A percentile compares a stretch with the other conserved stretches of the same genome.
Evolutionary conservation across 1,140 invertebrate species (phyloP).

Genomic region (Protaetia brevitarsis): DNA sequence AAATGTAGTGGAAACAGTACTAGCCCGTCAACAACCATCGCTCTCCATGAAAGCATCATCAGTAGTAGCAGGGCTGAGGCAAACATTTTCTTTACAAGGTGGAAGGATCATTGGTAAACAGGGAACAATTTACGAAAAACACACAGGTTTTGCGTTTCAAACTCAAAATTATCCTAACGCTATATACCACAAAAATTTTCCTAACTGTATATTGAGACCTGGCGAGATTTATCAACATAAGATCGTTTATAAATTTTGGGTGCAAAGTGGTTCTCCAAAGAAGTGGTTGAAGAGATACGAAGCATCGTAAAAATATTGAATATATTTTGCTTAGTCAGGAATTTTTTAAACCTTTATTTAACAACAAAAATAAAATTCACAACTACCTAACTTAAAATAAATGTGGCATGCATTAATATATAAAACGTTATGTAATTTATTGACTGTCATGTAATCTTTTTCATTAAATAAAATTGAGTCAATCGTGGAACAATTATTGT

Average conservation of each 20-base stretch:
- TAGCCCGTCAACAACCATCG: neutral
- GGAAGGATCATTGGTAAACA: slow-evolving; percentile 63
- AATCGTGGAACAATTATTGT: too few species aligned
- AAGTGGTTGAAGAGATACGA: slow-evolving; percentile 35
- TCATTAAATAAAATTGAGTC: too few species aligned
- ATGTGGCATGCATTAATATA: neutral
- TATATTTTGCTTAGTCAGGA: too few species aligned
- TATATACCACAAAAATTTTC: slow-evolving; percentile 71
- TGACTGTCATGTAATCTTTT: too few species aligned
- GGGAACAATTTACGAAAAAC: slow-evolving; percentile 63
- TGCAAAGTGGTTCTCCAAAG: slow-evolving; percentile 30
- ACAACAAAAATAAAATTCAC: too few species aligned
- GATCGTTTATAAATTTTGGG: slow-evolving; percentile 59
- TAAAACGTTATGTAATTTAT: too few species aligned
- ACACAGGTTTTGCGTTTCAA: slow-evolving; percentile 76
- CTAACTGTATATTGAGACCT: slow-evolving; percentile 63
- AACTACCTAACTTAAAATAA: too few species aligned
- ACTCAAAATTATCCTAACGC: slow-evolving; percentile 86
- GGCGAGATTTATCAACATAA: slow-evolving; percentile 63
- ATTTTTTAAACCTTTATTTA: too few species aligned
- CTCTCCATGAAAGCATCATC: neutral
- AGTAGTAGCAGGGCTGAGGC: neutral
- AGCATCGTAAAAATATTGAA: too few species aligned
- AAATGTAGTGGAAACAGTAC: too few species aligned
- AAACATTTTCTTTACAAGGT: slow-evolving; percentile 39